Base-by-base conservation (phyloP, 2,797 vertebrate species). In the Xiphophorus birchmanni region DNA sequence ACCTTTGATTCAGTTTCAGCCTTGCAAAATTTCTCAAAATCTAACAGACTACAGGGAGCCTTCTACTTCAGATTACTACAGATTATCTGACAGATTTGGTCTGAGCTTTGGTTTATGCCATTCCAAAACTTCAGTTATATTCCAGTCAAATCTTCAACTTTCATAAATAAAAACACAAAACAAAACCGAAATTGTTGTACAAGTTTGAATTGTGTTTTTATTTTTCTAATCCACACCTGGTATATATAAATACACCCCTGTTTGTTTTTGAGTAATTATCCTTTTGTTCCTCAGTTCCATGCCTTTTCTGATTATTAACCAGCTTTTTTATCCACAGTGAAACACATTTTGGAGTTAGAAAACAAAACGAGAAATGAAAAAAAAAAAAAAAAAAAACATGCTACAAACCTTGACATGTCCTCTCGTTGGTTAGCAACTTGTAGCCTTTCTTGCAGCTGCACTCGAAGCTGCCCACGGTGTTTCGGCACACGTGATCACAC, bases 361-460 rank as follows among this genome's bases (percentile, higher is more conserved):
- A 29, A 15, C 11, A 15, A 3, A 72, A 69, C 48, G 56, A 29
- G 26, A 13, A 17, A 32, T 52, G 0, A 37, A 37, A 37, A 37
- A 37, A 4, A 37, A 37, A 47, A 47, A 12, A 45, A 67, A 71
- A 75, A 1, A 50, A 73, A 73, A 29, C 1, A 26, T 18, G 29
- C 6, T 23, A 44, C 92, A 35, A 90, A 99, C 98, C 98, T 96
- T 99, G 98, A 90, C 98, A 99, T 56, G 96, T 99, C 87, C 98
- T 96, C 90, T 99, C 98, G 5, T 99, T 99, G 94, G 98, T 99
- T 92, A 99, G 96, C 82, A 99, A 96, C 90, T 99, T 99, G 95
- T 99, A 99, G 84, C 98, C 98, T 86, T 99, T 99, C 95, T 96
- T 98, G 95, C 98, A 99, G 96, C 98, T 98, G 96, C 98, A 99